Evolutionary conservation across 2,797 vertebrate genomes (phyloP), one percentile per base, ranked within the genome.

Genomic region (Setipinna tenuifilis): DNA sequence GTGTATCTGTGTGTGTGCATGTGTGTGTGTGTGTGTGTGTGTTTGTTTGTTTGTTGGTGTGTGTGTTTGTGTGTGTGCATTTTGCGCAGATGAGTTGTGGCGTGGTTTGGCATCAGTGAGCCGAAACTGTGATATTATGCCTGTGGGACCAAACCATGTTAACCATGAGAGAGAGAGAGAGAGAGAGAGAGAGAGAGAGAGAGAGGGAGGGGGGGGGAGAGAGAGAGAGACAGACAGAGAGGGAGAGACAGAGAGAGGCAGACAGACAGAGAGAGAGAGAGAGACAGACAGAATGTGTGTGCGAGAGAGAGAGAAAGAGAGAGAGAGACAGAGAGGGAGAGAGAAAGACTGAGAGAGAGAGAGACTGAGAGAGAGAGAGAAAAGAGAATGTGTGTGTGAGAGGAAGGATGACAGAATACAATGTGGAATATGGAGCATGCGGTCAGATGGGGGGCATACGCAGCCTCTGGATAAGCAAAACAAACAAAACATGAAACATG

Each of bases 111-210:
- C 83, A 65, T 85, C 75, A 81, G 41, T 59, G 82, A 86, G 57
- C 58, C 50, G 46, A 81, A 58, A 10, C 62, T 88, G 87, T 86
- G 83, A 86, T 86, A 83, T 88, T 88, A 21, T 46, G 83, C 87
- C 83, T 84, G 35, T 25, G 83, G 85, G 84, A 19, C 81, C 57
- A 58, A 17, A 17, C 83, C 31, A 19, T 41, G 71, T 78, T 83
- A 9, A 54, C 50, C 14, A n/a, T n/a, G n/a, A n/a, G n/a, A n/a
- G 59, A 62, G 61, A 58, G 57, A 19, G 57, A 58, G 57, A 58
- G 57, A 58, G 57, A 58, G 57, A 6, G 54, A 57, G 12, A 57
- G 5, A 57, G 54, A 57, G 54, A 57, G 5, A 16, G 54, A 57
- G 54, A 57, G 12, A 6, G 54, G 2, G 54, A 6, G 54, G 2